phyloP scores from a whole-genome alignment of 2,888 invertebrate species.

The Uropetala carovei region DNA sequence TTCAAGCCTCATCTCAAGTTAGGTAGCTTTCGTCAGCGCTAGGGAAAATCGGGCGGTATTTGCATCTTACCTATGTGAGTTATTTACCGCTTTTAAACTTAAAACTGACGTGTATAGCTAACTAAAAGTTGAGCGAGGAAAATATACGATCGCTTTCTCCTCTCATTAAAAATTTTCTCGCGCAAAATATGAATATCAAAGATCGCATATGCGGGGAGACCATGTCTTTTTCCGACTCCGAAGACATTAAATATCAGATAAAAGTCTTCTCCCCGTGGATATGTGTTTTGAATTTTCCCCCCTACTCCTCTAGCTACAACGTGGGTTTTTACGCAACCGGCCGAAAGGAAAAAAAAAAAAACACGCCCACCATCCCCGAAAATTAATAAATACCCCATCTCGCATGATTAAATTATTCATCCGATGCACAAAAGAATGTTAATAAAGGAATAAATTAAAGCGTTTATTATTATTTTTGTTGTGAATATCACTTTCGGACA shows the following conservation, averaged over 20 bases:
- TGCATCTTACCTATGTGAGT: too few relatives aligned
- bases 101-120: too few relatives aligned
- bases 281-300: not conserved
- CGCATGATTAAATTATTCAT: slow-evolving; percentile 28
- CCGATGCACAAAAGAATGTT: not conserved
- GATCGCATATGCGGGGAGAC: not conserved
- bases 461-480: not conserved
- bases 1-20: too few relatives aligned
- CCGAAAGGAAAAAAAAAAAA: not conserved
- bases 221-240: not conserved
- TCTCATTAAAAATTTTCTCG: too few relatives aligned
- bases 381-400: not conserved
- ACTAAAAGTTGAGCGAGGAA: too few relatives aligned
- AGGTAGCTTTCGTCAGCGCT: too few relatives aligned
- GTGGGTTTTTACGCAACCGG: not conserved
- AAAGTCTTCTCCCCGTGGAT: not conserved
- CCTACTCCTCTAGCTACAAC: not conserved
- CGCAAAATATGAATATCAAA: not conserved
- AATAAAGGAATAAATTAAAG: not conserved
- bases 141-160: too few relatives aligned
- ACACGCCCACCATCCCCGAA: not conserved
- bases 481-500: not conserved
- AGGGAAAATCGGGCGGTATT: too few relatives aligned
- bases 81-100: too few relatives aligned
- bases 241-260: not conserved